phyloP scores from a whole-genome alignment of 2,797 vertebrate genomes.

The Gallinago nigripennis region DNA sequence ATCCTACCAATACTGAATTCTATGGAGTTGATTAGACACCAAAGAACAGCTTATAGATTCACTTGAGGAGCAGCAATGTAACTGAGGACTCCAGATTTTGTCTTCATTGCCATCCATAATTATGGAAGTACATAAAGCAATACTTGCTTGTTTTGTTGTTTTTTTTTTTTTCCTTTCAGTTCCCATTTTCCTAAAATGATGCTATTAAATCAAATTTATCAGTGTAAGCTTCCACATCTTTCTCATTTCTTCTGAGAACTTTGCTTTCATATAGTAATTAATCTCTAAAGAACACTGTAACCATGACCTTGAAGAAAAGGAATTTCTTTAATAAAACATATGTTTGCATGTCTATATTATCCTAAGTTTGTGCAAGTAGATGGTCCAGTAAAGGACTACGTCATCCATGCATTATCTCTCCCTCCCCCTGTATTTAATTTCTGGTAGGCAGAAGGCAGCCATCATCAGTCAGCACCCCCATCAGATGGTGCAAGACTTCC shows the following conservation, averaged over 20 bases:
- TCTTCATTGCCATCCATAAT: neutral
- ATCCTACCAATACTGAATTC: neutral
- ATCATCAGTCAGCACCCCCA: neutral
- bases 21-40: neutral
- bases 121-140: neutral
- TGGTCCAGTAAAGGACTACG: neutral
- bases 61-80: neutral
- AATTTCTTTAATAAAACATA: neutral
- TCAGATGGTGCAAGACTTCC: neutral
- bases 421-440: neutral
- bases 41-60: neutral
- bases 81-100: neutral
- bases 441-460: neutral
- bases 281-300: neutral
- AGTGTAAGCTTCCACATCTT: neutral
- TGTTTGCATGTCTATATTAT: neutral
- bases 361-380: neutral
- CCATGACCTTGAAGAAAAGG: neutral
- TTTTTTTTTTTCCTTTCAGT: neutral
- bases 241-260: neutral
- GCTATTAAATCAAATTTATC: neutral
- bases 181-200: neutral
- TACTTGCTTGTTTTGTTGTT: neutral
- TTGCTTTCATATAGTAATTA: neutral
- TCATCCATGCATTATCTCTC: neutral